These are phyloP conservation scores for Ophion slaviceki DNA, from an alignment of 2,888 invertebrate species.

Conservation along the genomic window DNA sequence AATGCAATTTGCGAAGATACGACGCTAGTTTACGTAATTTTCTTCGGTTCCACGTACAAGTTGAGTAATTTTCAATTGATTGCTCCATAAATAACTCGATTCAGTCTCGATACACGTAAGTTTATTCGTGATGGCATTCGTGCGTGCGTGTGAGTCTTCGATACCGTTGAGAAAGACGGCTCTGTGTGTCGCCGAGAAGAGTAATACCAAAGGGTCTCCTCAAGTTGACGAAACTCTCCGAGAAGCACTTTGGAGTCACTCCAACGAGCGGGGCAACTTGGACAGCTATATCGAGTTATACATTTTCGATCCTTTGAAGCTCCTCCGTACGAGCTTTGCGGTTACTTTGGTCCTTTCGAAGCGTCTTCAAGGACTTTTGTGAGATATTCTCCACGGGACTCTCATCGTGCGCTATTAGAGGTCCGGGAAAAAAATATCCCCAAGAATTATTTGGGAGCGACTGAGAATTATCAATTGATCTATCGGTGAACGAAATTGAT, in stretches of 20 bases:
- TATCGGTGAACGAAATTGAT: too few relatives aligned
- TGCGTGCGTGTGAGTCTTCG: not conserved
- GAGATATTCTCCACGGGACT: constrained; percentile 24
- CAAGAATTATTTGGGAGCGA: not conserved
- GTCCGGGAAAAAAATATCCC: not conserved
- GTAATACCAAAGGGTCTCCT: constrained; percentile 27
- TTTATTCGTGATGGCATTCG: not conserved
- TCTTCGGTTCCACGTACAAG: not conserved
- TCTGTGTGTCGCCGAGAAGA: not conserved
- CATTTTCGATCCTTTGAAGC: constrained; percentile 48
- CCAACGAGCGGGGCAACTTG: constrained; percentile 31
- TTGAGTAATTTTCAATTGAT: not conserved
- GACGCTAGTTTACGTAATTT: constrained; percentile 1
- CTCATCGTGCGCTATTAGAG: not conserved
- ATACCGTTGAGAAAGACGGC: not conserved
- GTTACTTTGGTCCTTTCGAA: constrained; percentile 50
- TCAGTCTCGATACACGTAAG: constrained; percentile 2
- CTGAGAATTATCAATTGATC: not conserved
- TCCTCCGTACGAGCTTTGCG: constrained; percentile 25
- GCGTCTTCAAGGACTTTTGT: constrained; percentile 35
- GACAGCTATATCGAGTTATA: constrained; percentile 47
- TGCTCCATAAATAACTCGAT: constrained; percentile 16
- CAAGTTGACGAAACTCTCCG: constrained; percentile 45
- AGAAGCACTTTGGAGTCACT: constrained; percentile 49
- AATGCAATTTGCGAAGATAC: constrained; percentile 31